Percentiles rank a stretch among this genome's conserved stretches.
Conservation (phyloP, 2,797 vertebrate genomes). For the Hypotaenidia philippensis region DNA sequence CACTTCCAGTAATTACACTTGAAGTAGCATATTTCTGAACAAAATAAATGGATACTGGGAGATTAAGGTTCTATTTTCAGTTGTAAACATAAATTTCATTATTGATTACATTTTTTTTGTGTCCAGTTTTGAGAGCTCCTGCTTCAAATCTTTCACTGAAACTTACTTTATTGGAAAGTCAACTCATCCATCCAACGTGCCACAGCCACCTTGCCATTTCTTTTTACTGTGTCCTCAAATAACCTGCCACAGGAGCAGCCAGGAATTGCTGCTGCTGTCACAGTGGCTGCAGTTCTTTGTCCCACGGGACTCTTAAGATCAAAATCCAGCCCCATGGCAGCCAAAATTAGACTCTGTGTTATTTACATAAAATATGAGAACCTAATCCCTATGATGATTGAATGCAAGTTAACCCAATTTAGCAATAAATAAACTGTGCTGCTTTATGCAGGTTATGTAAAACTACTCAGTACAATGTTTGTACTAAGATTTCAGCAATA, state of each 20-base stretch:
- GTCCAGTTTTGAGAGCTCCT: not conserved
- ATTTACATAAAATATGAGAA: not conserved
- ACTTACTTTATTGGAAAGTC: not conserved
- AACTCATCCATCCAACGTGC: accelerated
- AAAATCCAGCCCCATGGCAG: not conserved
- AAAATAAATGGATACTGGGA: not conserved
- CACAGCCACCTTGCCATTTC: not conserved
- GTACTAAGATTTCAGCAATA: not conserved
- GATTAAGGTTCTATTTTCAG: not conserved
- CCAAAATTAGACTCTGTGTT: not conserved
- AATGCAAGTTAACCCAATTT: not conserved
- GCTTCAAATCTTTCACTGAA: not conserved
- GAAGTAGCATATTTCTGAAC: not conserved
- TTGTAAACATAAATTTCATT: not conserved
- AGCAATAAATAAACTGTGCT: accelerated
- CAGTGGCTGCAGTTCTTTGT: not conserved
- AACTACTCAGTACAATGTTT: not conserved
- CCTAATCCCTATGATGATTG: not conserved
- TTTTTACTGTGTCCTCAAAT: not conserved
- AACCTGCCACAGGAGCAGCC: not conserved
- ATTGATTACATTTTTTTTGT: not conserved
- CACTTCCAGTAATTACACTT: not conserved
- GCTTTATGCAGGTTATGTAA: not conserved
- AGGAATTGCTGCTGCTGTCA: not conserved
- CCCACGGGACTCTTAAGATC: not conserved